These are phyloP conservation scores for Nanorana parkeri DNA, from an alignment of 2,113 vertebrate genomes.

Conservation along the genomic window DNA sequence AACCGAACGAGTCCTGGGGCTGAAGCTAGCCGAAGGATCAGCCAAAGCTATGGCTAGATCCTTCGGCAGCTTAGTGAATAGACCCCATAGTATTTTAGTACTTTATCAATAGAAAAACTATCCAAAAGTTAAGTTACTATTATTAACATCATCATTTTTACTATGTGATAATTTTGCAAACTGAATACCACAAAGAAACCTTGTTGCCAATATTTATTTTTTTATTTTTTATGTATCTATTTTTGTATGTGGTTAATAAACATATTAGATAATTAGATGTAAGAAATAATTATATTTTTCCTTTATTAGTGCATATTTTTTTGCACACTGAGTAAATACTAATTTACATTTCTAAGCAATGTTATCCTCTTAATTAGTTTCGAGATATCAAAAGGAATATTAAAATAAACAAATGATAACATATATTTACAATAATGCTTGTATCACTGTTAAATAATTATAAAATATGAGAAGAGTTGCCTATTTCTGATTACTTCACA, in stretches of 20 bases:
- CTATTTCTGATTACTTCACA: conserved; percentile 18
- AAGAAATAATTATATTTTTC: background rate
- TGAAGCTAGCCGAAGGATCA: too few species aligned
- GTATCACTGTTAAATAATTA: conserved; percentile 34
- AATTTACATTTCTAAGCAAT: conserved; percentile 31
- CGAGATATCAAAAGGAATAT: conserved; percentile 50
- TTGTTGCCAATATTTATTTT: background rate
- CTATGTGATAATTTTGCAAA: too few species aligned
- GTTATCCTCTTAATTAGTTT: conserved; percentile 51
- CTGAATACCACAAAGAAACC: too few species aligned
- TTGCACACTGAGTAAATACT: conserved; percentile 30
- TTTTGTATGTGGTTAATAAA: conserved; percentile 1
- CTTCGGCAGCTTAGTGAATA: too few species aligned
- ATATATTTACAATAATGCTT: conserved; percentile 48
- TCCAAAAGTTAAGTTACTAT: too few species aligned
- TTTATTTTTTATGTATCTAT: background rate
- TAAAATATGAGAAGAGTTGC: conserved; percentile 5
- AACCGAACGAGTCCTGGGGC: too few species aligned
- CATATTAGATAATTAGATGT: conserved; percentile 35
- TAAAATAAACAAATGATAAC: conserved; percentile 54
- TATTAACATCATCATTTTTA: too few species aligned
- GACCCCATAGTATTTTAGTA: too few species aligned
- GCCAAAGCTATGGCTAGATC: too few species aligned
- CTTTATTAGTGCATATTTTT: conserved; percentile 34
- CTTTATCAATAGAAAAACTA: too few species aligned